These are phyloP conservation scores for Caenorhabditis imperialis DNA, from an alignment of 2,888 invertebrate species.

Conservation along the genomic window DNA sequence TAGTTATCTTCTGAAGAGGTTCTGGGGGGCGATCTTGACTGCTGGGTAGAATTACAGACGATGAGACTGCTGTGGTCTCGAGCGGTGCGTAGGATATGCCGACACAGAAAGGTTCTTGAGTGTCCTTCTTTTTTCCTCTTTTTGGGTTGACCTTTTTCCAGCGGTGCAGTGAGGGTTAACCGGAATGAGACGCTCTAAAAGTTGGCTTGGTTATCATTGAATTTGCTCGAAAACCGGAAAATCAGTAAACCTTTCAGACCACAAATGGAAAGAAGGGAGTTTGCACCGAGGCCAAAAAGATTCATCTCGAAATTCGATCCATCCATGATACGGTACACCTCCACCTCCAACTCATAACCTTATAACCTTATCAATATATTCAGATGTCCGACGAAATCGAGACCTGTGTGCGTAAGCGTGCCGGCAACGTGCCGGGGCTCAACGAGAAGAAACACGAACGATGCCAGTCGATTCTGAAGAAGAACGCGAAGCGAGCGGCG, in stretches of 20 bases:
- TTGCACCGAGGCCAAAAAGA: slow-evolving; percentile 53
- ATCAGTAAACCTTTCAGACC: slow-evolving; percentile 22
- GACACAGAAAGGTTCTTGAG: slow-evolving; percentile 17
- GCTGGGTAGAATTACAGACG: too few species aligned
- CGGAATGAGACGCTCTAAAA: slow-evolving; percentile 20
- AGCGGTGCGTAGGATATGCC: slow-evolving; percentile 46
- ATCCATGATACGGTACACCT: slow-evolving; percentile 30
- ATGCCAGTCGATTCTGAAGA: slow-evolving; percentile 53
- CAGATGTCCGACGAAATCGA: slow-evolving; percentile 50
- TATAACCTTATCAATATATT: too few species aligned
- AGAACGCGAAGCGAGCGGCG: slow-evolving; percentile 51
- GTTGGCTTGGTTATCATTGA: neutral
- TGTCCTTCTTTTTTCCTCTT: slow-evolving; percentile 12
- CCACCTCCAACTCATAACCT: neutral
- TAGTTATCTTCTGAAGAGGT: too few species aligned
- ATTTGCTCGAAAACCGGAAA: neutral
- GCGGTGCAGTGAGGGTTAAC: slow-evolving; percentile 39
- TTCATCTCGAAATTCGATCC: slow-evolving; percentile 49
- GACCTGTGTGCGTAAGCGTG: slow-evolving; percentile 45
- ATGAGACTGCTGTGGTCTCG: slow-evolving; percentile 52
- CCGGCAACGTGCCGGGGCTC: slow-evolving; percentile 30
- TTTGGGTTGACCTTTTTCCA: slow-evolving; percentile 21
- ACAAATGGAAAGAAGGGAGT: slow-evolving; percentile 54
- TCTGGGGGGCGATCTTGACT: too few species aligned
- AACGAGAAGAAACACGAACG: slow-evolving; percentile 52